Base-by-base conservation (phyloP, 2,888 invertebrate species). In the Selenia dentaria region DNA sequence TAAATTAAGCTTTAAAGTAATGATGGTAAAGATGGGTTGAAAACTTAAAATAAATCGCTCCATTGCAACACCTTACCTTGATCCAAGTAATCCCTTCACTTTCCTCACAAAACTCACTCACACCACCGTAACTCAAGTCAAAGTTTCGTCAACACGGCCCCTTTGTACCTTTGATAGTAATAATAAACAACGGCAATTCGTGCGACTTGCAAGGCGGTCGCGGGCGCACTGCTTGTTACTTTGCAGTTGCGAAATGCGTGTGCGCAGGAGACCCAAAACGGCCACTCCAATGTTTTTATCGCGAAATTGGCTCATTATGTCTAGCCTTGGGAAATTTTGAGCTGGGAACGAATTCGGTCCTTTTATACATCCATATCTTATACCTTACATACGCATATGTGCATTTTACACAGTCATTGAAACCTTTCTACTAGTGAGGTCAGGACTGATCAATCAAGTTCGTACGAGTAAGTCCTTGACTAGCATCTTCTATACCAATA, bases 51-150 rank as follows among this genome's bases (percentile, higher is more conserved):
- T 11, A 20, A 20, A 32, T 16, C 11, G 32, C 32, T 1, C 3
- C 25, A 18, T n/a, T n/a, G n/a, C 10, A 2, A 1, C 16, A 26
- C 25, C 11, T 35, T 27, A 36, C 35, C 35, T 36, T 18, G 26
- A 22, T n/a, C 9, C 2, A 4, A 27, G 6, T 29, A 20, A 38
- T 40, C 46, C 46, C 46, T 46, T 46, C 46, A 46, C 46, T 46
- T 46, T n/a, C 2, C 16, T n/a, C 24, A 27, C 34, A 18, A 22
- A 24, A 26, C 3, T 14, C 10, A 5, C 12, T 18, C 20, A 13
- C 35, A 46, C 46, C 39, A 34, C 45, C n/a, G n/a, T n/a, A n/a
- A 46, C 39, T 45, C 26, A 9, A 10, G 11, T 9, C 2, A 10
- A 29, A 16, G 6, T 35, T 46, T 36, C 31, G 46, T 35, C 20